Evolutionary conservation across 1,140 invertebrate genomes (phyloP).

Genomic region (Gerris buenoi): DNA sequence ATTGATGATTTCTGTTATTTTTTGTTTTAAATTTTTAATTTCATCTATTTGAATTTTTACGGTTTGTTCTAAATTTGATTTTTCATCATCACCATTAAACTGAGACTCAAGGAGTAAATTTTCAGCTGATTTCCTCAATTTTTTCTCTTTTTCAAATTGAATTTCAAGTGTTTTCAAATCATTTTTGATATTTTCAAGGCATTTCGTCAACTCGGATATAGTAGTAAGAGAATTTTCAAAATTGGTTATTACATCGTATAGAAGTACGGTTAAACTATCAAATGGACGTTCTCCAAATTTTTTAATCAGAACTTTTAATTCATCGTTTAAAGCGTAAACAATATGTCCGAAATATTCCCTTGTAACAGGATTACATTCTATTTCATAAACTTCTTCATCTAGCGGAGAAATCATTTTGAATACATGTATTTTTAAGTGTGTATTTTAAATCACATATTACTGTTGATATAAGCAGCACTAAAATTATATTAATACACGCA

Average conservation of each 20-base stretch:
- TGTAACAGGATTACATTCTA: neutral
- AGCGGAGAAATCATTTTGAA: neutral
- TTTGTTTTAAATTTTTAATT: constrained; percentile 4
- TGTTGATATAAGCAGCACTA: no score
- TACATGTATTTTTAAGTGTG: no score
- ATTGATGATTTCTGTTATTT: neutral
- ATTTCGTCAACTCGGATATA: constrained; percentile 1
- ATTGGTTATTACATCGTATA: constrained; percentile 10
- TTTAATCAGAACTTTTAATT: constrained; percentile 1
- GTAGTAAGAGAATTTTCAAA: constrained; percentile 6
- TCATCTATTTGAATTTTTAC: constrained; percentile 5
- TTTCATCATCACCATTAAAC: constrained; percentile 12
- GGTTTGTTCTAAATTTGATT: neutral
- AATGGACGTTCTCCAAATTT: constrained; percentile 3
- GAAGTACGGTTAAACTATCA: neutral
- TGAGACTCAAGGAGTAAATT: constrained; percentile 10
- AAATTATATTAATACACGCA: no score
- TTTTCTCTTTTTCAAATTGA: constrained; percentile 13
- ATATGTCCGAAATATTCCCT: constrained; percentile 7
- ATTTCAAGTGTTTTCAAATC: constrained; percentile 11
- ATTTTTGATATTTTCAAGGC: constrained; percentile 1
- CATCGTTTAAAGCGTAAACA: constrained; percentile 10
- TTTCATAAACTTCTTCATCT: neutral
- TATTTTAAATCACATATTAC: no score
- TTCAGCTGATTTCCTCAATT: constrained; percentile 6